Percentiles rank a stretch among this genome's conserved stretches.
Evolutionary conservation across 2,888 invertebrate species (phyloP).

Genomic region (Penaeus monodon): DNA sequence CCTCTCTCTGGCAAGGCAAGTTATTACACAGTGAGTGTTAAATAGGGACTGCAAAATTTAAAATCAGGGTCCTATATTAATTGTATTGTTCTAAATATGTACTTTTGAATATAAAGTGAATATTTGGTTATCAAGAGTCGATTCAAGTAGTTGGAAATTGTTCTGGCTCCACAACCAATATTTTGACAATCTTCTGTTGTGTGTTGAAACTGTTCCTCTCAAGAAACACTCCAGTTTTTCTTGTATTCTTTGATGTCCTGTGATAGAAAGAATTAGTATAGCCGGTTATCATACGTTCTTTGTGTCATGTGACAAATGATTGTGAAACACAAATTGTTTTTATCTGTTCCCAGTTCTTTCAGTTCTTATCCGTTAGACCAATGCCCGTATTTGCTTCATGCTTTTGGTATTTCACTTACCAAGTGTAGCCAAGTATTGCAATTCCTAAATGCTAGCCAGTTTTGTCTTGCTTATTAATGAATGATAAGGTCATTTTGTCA

Average conservation of each 20-base stretch:
- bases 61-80: too few species aligned
- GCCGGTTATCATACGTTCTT: conserved; percentile 31
- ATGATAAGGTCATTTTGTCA: conserved; percentile 27
- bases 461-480: conserved; percentile 40
- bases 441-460: conserved; percentile 43
- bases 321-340: conserved; percentile 50
- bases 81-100: too few species aligned
- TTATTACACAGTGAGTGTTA: too few species aligned
- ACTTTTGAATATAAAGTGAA: too few species aligned
- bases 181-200: too few species aligned
- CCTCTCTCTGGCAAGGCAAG: too few species aligned
- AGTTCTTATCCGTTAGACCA: conserved; percentile 31
- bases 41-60: too few species aligned
- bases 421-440: conserved; percentile 55
- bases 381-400: conserved; percentile 47
- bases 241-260: conserved; percentile 32
- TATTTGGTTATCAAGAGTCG: too few species aligned
- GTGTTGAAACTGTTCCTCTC: conserved; percentile 6
- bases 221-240: conserved; percentile 46
- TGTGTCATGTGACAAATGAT: conserved; percentile 50
- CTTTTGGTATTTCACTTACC: conserved; percentile 54
- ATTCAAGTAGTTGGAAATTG: too few species aligned
- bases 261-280: conserved; percentile 50
- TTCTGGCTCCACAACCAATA: too few species aligned
- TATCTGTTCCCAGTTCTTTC: conserved; percentile 27